Conservation (phyloP, 2,888 invertebrate species). For the Eudemis profundana region DNA sequence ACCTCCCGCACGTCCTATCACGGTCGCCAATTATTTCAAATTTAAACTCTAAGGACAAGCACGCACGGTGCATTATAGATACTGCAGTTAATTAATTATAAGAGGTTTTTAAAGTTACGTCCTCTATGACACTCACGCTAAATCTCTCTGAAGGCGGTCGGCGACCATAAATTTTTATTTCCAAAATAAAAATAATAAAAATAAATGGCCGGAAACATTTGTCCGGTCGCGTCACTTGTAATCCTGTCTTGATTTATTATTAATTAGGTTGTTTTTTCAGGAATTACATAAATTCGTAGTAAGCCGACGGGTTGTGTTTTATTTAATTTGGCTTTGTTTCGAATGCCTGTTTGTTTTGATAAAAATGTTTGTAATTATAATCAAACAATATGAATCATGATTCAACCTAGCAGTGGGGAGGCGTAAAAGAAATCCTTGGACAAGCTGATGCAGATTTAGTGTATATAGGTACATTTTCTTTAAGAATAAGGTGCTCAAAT, state of each 20-base stretch:
- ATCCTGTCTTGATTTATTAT: conserved; percentile 83
- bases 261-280: conserved; percentile 76
- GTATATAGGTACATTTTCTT: no score
- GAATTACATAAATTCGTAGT: conserved; percentile 43
- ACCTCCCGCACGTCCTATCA: not conserved
- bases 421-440: no score
- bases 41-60: not conserved
- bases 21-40: not conserved
- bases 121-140: conserved; percentile 78
- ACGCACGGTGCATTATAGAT: not conserved
- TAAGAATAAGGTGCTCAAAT: no score
- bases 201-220: conserved; percentile 82
- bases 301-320: conserved; percentile 34
- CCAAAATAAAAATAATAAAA: conserved; percentile 83
- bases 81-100: not conserved
- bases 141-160: conserved; percentile 83
- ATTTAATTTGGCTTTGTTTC: conserved; percentile 40
- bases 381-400: not conserved
- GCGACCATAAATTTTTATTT: conserved; percentile 81
- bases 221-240: conserved; percentile 78
- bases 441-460: no score
- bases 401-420: no score
- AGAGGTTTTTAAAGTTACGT: conserved; percentile 10
- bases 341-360: conserved; percentile 10
- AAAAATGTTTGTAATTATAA: not conserved